Base-by-base conservation (phyloP, 1,140 invertebrate species). In the Cydia pomonella region DNA sequence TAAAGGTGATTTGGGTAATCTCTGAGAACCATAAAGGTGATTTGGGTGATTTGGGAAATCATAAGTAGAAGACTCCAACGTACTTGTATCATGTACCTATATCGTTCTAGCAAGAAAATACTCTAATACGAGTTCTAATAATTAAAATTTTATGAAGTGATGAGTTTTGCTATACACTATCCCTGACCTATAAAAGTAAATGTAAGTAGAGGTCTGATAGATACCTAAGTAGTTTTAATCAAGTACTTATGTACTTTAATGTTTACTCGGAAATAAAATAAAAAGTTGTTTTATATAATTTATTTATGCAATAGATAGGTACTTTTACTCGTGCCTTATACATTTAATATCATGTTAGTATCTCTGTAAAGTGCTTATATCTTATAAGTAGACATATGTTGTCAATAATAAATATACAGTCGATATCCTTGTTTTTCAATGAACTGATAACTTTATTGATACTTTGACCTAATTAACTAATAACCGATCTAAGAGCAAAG, bases 401-500 rank as follows among this genome's bases (percentile, higher is more conserved):
- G 23, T 23, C 21, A 21, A 59, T 59, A 59, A 59, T 59, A 59
- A 59, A 59, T 59, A 23, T 59, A 59, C 53, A 59, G 53, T 59
- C 18, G 7, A 59, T 23, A 59, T 59, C 23, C 18, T 23, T 59
- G 53, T 59, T 59, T 23, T 59, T 59, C 53, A 59, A 59, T 59
- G 21, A 9, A 59, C 18, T 59, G 18, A 59, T 59, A 23, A 59
- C 53, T 59, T 59, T 23, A 23, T 18, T 23, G 53, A 23, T 59
- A 59, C 53, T 59, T 59, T 59, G 53, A 59, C 53, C 53, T 59
- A 59, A 59, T 59, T 59, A 23, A 59, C 50, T 21, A 59, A 9
- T 21, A 23, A 59, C 21, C 23, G 53, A 21, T 59, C 53, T 59
- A 50, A 50, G 47, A n/a, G 4, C 47, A 18, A n/a, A n/a, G 9